Base-by-base conservation (phyloP, 2,888 invertebrate species). In the Sussaba pulchella region DNA sequence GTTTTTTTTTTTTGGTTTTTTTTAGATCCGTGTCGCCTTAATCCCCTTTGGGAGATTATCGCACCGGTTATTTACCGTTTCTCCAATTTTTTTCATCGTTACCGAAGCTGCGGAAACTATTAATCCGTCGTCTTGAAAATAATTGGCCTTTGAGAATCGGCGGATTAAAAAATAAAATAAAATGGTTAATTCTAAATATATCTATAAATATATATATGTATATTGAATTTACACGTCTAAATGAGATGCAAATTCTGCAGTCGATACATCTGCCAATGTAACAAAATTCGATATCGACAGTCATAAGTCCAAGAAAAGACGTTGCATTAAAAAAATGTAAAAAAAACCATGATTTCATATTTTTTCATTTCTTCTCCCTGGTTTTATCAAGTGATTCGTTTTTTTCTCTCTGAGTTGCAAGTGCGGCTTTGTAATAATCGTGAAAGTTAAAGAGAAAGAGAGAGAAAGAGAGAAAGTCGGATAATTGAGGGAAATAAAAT, bases 1-100 rank as follows among this genome's bases (percentile, higher is more conserved):
- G 57, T 66, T 63, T 52, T 50, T 61, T 36, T 24, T 39, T 41
- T 59, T 8, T 50, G 19, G 19, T 50, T 21, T 21, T 50, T 19
- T n/a, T 41, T 45, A 36, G n/a, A 39, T 63, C 17, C 17, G 57
- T 50, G 57, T 9, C n/a, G 14, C 12, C 10, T n/a, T 36, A n/a
- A n/a, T 21, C 39, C 36, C 39, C 39, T 36, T 67, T 39, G 10
- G 17, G 52, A 61, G 61, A 73, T 67, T 69, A 78, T 73, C n/a
- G 47, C 61, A 36, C 26, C 59, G 59, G 36, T 67, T n/a, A n/a
- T n/a, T n/a, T n/a, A n/a, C n/a, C n/a, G n/a, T n/a, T n/a, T n/a
- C n/a, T n/a, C n/a, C n/a, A n/a, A n/a, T n/a, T 54, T 75, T 26
- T 61, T 39, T 52, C 17, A 9, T 14, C 2, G 10, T 17, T 26